Evolutionary conservation across 2,113 vertebrate genomes (phyloP).

Genomic region (Alouatta palliata): DNA sequence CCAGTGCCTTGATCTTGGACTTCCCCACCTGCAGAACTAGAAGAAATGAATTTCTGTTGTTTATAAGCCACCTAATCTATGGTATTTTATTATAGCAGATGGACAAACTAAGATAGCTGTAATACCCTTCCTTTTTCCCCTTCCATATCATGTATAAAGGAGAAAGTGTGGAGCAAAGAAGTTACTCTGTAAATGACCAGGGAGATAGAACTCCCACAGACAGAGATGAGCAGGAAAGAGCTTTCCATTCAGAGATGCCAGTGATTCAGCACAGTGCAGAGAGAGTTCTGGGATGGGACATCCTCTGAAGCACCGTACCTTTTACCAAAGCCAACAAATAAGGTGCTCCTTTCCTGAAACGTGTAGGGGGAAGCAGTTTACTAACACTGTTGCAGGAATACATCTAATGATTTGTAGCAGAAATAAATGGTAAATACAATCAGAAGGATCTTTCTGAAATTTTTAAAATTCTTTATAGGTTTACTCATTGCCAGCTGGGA

Average conservation of each 20-base stretch:
- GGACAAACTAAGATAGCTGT: neutral
- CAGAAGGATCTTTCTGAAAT: neutral
- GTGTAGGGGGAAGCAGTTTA: neutral
- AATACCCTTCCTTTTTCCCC: neutral
- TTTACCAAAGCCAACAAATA: neutral
- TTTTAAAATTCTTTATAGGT: neutral
- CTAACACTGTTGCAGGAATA: neutral
- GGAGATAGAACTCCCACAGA: neutral
- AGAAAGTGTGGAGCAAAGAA: neutral
- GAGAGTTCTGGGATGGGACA: neutral
- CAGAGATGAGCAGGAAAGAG: neutral
- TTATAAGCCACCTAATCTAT: neutral
- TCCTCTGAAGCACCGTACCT: neutral
- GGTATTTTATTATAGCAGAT: neutral
- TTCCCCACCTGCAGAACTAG: neutral
- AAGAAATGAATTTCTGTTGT: neutral
- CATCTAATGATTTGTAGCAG: neutral
- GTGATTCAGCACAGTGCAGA: accelerated
- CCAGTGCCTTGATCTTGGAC: neutral
- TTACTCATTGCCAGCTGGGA: neutral
- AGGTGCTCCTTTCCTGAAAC: neutral
- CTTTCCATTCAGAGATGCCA: neutral
- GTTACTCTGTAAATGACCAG: neutral
- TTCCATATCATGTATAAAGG: neutral
- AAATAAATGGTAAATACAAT: neutral